Conservation (phyloP, 2,888 invertebrate species). For the Caenorhabditis afra region DNA sequence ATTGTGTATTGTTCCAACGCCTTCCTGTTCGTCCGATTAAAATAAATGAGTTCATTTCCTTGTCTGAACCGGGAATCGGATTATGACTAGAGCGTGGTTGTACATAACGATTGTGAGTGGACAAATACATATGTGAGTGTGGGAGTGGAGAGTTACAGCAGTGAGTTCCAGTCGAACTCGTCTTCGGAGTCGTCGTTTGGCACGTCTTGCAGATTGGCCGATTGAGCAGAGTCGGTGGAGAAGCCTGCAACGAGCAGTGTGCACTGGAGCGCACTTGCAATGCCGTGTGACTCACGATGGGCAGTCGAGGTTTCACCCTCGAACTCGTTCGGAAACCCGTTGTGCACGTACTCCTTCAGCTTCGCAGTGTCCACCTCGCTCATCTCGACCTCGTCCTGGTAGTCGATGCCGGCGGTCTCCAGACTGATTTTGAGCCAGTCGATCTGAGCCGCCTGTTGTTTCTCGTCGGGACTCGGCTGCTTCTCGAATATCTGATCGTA, state of each 20-base stretch:
- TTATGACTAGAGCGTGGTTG: not conserved
- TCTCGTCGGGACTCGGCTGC: slow-evolving; percentile 22
- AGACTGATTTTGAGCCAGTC: slow-evolving; percentile 71
- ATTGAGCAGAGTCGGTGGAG: slow-evolving; percentile 24
- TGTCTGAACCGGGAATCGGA: no score
- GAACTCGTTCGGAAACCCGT: slow-evolving; percentile 27
- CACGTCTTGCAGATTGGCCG: not conserved
- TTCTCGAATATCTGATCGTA: slow-evolving; percentile 70
- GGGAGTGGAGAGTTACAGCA: slow-evolving; percentile 42
- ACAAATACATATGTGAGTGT: slow-evolving; percentile 29
- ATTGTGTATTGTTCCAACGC: slow-evolving; percentile 23
- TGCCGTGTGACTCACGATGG: slow-evolving; percentile 24
- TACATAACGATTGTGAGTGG: not conserved
- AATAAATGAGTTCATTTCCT: no score
- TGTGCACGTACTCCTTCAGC: slow-evolving; percentile 54
- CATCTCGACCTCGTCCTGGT: slow-evolving; percentile 65
- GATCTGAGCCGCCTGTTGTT: slow-evolving; percentile 66
- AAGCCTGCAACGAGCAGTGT: slow-evolving; percentile 15
- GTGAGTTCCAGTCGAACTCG: slow-evolving; percentile 66
- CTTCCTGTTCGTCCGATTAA: not conserved
- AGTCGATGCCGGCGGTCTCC: slow-evolving; percentile 70
- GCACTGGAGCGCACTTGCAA: not conserved
- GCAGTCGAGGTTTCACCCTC: slow-evolving; percentile 26
- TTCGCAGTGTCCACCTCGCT: slow-evolving; percentile 57
- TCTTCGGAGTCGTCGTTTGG: slow-evolving; percentile 60